Conservation (phyloP, 53 echinoderm and acorn worm genomes). For the Holothuria scabra region DNA sequence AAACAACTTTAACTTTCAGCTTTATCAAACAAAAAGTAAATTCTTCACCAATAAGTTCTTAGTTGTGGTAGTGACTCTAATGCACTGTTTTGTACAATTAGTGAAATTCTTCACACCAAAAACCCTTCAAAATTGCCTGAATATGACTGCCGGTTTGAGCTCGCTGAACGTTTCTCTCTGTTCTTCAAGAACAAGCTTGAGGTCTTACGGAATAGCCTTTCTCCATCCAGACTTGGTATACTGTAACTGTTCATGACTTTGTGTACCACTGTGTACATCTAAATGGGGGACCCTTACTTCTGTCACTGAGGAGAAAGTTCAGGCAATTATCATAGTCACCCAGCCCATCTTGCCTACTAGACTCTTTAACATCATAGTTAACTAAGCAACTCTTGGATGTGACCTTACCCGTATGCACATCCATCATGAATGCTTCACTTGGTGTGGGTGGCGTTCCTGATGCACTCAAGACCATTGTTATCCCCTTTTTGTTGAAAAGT, state of each 20-base stretch:
- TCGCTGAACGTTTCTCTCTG: conserved; percentile 20
- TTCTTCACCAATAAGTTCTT: neutral
- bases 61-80: too few relatives aligned
- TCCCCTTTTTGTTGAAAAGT: neutral
- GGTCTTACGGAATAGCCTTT: neutral
- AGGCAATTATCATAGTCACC: too few relatives aligned
- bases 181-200: conserved; percentile 26
- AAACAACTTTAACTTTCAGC: neutral
- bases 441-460: neutral
- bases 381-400: too few relatives aligned
- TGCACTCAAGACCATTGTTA: neutral
- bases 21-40: too few relatives aligned
- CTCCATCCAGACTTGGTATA: neutral
- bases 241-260: too few relatives aligned
- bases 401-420: too few relatives aligned
- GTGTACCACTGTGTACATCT: neutral
- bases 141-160: neutral
- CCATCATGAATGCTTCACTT: neutral
- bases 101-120: conserved; percentile 18
- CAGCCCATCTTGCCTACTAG: too few relatives aligned
- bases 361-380: too few relatives aligned
- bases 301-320: too few relatives aligned
- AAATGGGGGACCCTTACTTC: neutral
- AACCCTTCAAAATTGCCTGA: conserved; percentile 8
- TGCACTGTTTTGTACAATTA: conserved; percentile 3